Conservation (phyloP, 2,113 vertebrate genomes). For the Columbina picui region DNA sequence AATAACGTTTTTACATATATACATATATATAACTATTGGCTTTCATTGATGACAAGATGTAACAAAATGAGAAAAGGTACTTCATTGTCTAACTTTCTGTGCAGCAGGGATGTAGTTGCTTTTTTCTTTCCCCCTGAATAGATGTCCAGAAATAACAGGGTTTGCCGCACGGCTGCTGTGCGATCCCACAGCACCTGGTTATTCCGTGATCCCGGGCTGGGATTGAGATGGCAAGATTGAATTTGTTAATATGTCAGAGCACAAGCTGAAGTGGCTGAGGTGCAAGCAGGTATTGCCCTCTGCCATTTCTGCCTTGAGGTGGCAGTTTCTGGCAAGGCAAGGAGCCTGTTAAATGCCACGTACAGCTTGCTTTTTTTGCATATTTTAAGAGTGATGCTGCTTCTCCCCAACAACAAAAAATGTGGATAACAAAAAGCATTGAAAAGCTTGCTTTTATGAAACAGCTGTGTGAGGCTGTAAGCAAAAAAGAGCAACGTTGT, state of each 20-base stretch:
- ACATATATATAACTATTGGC: not conserved
- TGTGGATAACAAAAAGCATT: rapidly evolving
- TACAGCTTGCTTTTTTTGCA: not conserved
- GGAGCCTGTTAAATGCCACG: not conserved
- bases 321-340: not conserved
- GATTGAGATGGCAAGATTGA: not conserved
- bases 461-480: not conserved
- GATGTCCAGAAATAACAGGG: not conserved
- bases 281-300: not conserved
- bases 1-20: too few relatives aligned
- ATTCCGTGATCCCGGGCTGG: not conserved
- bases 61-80: not conserved
- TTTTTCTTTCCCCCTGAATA: not conserved
- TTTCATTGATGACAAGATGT: not conserved
- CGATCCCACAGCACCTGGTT: not conserved
- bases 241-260: not conserved
- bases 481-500: not conserved
- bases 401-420: not conserved
- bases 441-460: not conserved
- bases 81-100: not conserved
- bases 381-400: not conserved
- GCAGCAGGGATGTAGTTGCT: not conserved
- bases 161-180: not conserved
- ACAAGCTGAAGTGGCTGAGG: not conserved
- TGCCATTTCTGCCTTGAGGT: not conserved